Evolutionary conservation across 23 tunicate species (phyloP), one percentile per base, ranked within the genome.

Genomic region (Botrylloides violaceus): DNA sequence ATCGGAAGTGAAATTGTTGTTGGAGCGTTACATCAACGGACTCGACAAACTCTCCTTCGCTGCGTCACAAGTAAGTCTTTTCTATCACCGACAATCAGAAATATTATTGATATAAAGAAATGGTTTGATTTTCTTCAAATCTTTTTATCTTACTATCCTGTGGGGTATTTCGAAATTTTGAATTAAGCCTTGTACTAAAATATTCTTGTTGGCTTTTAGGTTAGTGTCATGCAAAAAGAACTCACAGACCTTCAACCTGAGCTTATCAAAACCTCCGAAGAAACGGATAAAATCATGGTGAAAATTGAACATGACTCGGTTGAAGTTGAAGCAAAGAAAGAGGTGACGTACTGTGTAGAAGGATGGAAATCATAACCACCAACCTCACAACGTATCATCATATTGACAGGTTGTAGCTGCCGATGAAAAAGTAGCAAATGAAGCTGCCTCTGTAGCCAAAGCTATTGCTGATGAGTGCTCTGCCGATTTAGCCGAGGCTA

Each of bases 281-380:
- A 92, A 65, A 80, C 87, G 15, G 92, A 80, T 31, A 73, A 81
- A 61, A 92, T 92, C 43, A 79, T 92, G 83, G 87, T 84, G 34
- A 92, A 85, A 49, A 92, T 92, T 59, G 92, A 92, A 36, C 87
- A 80, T 59, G 98, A 92, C 76, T 84, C 92, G 2, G 92, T 92
- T 49, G 98, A 92, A 60, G 98, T 92, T 22, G 98, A 92, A 50
- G 98, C 98, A 1, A 92, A 92, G 71, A 92, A 92, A 77, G 98
- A 92, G 92, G 92, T 85, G 1, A 68, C 24, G n/a, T n/a, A n/a
- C n/a, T n/a, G n/a, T n/a, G n/a, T n/a, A n/a, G n/a, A n/a, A n/a
- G n/a, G n/a, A n/a, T n/a, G n/a, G n/a, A n/a, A n/a, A n/a, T n/a
- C n/a, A n/a, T n/a, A n/a, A n/a, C n/a, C n/a, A n/a, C n/a, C n/a